A percentile compares a stretch with the other conserved stretches of the same genome.
Evolutionary conservation across 2,797 vertebrate genomes (phyloP).

Genomic region (Odontamblyopus lacepedii): DNA sequence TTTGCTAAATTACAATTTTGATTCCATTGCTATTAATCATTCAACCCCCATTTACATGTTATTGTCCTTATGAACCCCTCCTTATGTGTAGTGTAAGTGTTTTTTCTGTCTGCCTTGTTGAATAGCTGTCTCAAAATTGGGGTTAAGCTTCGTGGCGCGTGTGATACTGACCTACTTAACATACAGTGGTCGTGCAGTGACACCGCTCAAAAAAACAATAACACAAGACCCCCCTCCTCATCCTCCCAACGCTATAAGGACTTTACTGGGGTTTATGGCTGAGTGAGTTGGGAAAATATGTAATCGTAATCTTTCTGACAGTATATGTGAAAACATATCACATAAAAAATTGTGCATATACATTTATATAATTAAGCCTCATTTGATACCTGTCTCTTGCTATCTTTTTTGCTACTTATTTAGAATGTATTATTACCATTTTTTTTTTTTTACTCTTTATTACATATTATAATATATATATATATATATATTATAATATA

Average conservation of each 20-base stretch:
- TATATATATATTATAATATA: too few relatives aligned
- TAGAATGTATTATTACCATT: too few relatives aligned
- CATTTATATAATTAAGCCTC: too few relatives aligned
- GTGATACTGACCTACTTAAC: constrained; percentile 81
- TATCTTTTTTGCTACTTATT: too few relatives aligned
- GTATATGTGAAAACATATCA: too few relatives aligned
- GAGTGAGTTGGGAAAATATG: not conserved
- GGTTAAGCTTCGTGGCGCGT: constrained; percentile 63
- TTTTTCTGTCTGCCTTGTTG: constrained; percentile 18
- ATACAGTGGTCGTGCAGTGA: constrained; percentile 47
- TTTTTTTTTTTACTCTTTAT: too few relatives aligned
- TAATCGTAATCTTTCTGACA: not conserved
- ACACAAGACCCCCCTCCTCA: constrained; percentile 40
- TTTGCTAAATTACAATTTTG: not conserved
- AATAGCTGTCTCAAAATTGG: constrained; percentile 41
- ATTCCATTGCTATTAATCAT: not conserved
- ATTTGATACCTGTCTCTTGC: too few relatives aligned
- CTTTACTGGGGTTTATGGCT: constrained; percentile 22
- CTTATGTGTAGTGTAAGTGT: constrained; percentile 19
- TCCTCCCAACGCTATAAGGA: constrained; percentile 17
- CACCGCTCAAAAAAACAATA: constrained; percentile 72
- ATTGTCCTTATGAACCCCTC: not conserved
- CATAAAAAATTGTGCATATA: too few relatives aligned
- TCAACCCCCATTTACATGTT: not conserved
- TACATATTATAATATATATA: too few relatives aligned